Percentiles rank a stretch among this genome's conserved stretches.
Conservation (phyloP, 2,888 invertebrate species). For the Agriotes lineatus region DNA sequence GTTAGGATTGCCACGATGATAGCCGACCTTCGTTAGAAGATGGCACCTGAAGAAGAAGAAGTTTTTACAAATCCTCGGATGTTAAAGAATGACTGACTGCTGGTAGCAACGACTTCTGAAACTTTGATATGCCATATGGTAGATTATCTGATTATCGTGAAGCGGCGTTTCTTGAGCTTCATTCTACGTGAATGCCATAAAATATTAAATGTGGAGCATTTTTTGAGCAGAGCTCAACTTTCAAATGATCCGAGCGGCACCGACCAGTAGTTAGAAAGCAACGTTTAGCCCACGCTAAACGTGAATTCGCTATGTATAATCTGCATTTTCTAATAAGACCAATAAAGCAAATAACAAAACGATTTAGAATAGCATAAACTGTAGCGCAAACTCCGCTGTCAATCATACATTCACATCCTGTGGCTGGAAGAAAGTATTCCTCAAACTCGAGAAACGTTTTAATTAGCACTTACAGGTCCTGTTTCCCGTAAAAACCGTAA, state of each 20-base stretch:
- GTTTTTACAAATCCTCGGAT: too few species aligned
- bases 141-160: too few species aligned
- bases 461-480: constrained; percentile 6
- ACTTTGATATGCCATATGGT: constrained; percentile 4
- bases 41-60: too few species aligned
- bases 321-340: constrained; percentile 2
- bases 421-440: too few species aligned
- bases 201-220: too few species aligned
- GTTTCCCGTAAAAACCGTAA: constrained; percentile 2
- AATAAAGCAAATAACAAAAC: not conserved
- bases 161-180: too few species aligned
- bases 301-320: constrained; percentile 11
- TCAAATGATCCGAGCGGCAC: too few species aligned
- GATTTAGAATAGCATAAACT: not conserved
- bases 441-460: constrained; percentile 15
- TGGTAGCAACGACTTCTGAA: not conserved
- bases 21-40: too few species aligned
- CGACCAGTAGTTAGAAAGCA: constrained; percentile 10
- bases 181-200: too few species aligned
- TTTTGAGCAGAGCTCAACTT: too few species aligned
- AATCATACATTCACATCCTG: not conserved
- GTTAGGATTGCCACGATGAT: too few species aligned
- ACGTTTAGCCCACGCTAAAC: constrained; percentile 5
- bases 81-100: not conserved
- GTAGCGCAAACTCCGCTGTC: not conserved